Base-by-base conservation (phyloP, 2,113 vertebrate species). In the Phainopepla nitens region DNA sequence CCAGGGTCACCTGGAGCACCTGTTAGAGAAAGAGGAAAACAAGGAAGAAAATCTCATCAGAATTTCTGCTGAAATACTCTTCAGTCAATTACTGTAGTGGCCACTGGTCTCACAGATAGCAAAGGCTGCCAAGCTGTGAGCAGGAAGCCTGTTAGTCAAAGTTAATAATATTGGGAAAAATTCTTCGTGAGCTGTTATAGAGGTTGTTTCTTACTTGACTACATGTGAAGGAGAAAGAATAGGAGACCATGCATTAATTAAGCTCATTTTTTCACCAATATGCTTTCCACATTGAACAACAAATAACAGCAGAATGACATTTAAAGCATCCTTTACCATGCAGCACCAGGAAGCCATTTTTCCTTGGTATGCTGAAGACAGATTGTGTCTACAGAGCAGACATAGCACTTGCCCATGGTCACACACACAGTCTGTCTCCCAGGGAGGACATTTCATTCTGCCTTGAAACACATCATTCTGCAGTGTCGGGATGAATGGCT, bases 1-100 rank as follows among this genome's bases (percentile, higher is more conserved):
- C 99, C 99, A 6, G 96, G 89, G 33, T 98, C 98, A 77, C 99
- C 99, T 2, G 71, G 96, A 60, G 88, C 93, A 92, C 99, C 99
- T 99, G 16, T 51, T 61, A 68, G 44, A 27, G 58, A 77, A 64
- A 80, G 11, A 78, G 72, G 33, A 79, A 95, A 71, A 47, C 9
- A 68, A 82, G 58, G 72, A 72, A 31, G 53, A 89, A 91, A 88
- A 65, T 50, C 18, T 62, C 66, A 82, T 69, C 31, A 84, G 68
- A 57, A 71, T 47, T 69, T 51, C 53, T 88, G 50, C 33, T 77
- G 65, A 61, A 61, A 81, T 23, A 36, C 11, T 58, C 8, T 22
- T 62, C 16, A 36, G 27, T 36, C 47, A 87, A 1, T 45, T 33
- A 33, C 24, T 21, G 9, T 1, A 9, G 36, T 39, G 24, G 36